Evolutionary conservation across 1,140 invertebrate species (phyloP), one percentile per base, ranked within the genome.

Genomic region (Papilio xuthus): DNA sequence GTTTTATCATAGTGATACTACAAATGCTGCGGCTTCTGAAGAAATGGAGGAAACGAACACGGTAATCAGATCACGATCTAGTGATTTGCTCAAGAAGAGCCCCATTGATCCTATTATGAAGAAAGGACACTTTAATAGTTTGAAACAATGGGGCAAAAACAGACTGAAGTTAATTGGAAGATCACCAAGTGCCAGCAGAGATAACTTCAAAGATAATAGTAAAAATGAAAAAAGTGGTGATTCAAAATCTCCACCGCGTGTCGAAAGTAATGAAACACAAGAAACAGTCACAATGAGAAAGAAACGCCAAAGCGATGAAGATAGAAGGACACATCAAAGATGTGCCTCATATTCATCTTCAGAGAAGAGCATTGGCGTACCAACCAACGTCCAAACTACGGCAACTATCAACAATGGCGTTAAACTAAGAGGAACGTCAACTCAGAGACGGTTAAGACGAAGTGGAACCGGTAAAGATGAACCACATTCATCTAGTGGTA

Each of bases 401-500:
- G 93, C 95, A 50, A 94, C 95, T 26, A 95, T 96, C 80, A 94
- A 93, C 81, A 90, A 93, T 44, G 95, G 95, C 9, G 97, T 97
- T 1, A 97, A 96, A 93, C 94, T 97, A 85, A 93, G 97, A 78
- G 96, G 96, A 83, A 96, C 96, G 79, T 96, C 96, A 1, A 94
- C 95, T 4, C 95, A 96, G 86, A 94, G 96, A 77, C 94, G 96
- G 82, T 84, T 95, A 28, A 91, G 95, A 83, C 85, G 95, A 20
- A 93, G 94, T 26, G 95, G 95, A 67, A 91, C 95, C 77, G 93
- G 95, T 32, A 96, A 95, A 88, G 97, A 97, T 78, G 97, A 98
- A 88, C 96, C 96, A 28, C 97, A 98, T 91, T 98, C 97, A 0
- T 98, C 97, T 60, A 98, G 97, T 79, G 98, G 98, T 67, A 98